Evolutionary conservation across 30 jellyfish, hydroid and myxozoan genomes (phyloP).

Genomic region (Rhopilema esculentum): DNA sequence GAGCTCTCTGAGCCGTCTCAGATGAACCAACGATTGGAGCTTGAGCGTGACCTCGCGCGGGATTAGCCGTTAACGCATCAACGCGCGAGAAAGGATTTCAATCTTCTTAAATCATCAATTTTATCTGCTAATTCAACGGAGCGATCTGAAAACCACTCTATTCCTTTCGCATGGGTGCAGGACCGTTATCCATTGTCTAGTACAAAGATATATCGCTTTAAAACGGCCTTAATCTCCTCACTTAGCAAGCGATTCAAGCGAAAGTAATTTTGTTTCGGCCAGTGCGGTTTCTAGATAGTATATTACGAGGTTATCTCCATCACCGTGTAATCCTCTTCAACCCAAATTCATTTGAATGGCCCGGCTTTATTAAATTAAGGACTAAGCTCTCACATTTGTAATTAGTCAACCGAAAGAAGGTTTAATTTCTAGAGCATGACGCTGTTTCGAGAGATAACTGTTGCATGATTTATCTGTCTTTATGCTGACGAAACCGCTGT

Average conservation of each 20-base stretch:
- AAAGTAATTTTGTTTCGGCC: conserved; percentile 58
- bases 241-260: conserved; percentile 53
- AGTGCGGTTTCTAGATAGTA: conserved; percentile 70
- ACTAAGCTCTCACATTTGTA: conserved; percentile 55
- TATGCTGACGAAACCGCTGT: conserved; percentile 32
- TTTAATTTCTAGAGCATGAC: conserved; percentile 22
- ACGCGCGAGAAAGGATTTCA: conserved; percentile 41
- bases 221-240: conserved; percentile 64
- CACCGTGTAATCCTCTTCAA: conserved; percentile 78
- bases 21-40: neutral
- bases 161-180: conserved; percentile 72
- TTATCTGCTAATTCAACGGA: conserved; percentile 70
- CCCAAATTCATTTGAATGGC: conserved; percentile 61
- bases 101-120: conserved; percentile 59
- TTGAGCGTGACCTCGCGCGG: conserved; percentile 38
- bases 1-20: conserved; percentile 27
- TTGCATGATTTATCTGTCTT: conserved; percentile 35
- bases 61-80: conserved; percentile 63
- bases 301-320: conserved; percentile 57
- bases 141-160: conserved; percentile 75
- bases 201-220: conserved; percentile 58
- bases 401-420: conserved; percentile 59
- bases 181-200: conserved; percentile 70
- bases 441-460: conserved; percentile 44
- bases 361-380: conserved; percentile 68